Conservation (phyloP, 2,888 invertebrate species). For the Creontiades dilutus region DNA sequence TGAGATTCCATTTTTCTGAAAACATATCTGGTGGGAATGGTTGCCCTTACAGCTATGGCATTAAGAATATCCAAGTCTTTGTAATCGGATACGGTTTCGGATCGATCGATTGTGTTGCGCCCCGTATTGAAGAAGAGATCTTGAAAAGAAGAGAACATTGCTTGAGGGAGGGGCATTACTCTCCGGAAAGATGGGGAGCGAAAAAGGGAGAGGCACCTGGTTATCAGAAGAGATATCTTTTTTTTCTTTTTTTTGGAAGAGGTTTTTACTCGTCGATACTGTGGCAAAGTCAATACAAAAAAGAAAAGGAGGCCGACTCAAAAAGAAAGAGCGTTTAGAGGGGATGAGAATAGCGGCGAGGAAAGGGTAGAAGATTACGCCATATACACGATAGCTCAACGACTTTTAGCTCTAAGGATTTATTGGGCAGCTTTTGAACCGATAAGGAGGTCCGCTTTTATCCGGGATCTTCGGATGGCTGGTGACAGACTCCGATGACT, state of each 20-base stretch:
- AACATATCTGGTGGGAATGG: background rate
- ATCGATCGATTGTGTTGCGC: background rate
- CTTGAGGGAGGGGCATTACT: background rate
- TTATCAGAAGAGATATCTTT: background rate
- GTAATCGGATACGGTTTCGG: background rate
- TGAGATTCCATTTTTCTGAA: too few species aligned
- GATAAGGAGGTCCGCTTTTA: background rate
- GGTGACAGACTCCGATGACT: constrained; percentile 46
- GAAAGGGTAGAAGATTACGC: background rate
- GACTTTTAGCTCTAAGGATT: background rate
- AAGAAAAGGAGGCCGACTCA: background rate
- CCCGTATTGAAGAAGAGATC: constrained; percentile 10
- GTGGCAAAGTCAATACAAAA: constrained; percentile 17
- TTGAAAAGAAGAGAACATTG: background rate
- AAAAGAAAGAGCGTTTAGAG: background rate
- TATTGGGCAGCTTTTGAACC: constrained; percentile 43
- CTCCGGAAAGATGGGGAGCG: background rate
- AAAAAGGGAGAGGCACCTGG: background rate
- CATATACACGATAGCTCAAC: background rate
- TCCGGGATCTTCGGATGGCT: background rate
- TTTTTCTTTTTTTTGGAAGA: constrained; percentile 1
- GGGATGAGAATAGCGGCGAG: background rate
- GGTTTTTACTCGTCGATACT: constrained; percentile 4
- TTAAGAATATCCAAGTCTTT: constrained; percentile 14
- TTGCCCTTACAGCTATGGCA: background rate